Percentiles rank a stretch among this genome's conserved stretches.
phyloP scores from a whole-genome alignment of 2,797 vertebrate genomes.

The Enoplosus armatus region DNA sequence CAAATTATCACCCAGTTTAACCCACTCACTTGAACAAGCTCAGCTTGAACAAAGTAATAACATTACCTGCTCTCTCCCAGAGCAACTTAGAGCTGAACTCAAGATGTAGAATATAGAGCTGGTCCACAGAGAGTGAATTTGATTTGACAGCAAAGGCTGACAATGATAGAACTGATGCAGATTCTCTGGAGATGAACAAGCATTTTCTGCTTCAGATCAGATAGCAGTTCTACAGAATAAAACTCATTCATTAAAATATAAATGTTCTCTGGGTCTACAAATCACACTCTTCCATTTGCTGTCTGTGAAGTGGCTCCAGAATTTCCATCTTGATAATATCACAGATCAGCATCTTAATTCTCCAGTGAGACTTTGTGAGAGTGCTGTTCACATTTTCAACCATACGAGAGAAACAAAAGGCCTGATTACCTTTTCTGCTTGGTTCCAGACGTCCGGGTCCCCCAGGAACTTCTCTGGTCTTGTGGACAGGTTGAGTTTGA shows the following conservation, averaged over 20 bases:
- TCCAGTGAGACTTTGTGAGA: conserved; percentile 18
- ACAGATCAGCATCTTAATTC: conserved; percentile 40
- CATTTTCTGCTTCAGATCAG: conserved; percentile 38
- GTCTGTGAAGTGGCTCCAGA: conserved; percentile 32
- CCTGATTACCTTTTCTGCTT: conserved; percentile 93
- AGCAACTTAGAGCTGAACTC: conserved; percentile 28
- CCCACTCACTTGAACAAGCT: conserved; percentile 1
- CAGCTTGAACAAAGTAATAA: neutral
- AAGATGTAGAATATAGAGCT: conserved; percentile 27
- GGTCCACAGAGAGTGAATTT: conserved; percentile 33
- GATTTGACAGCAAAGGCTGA: conserved; percentile 53
- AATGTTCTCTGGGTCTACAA: conserved; percentile 48
- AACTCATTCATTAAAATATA: conserved; percentile 57
- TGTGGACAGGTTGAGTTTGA: conserved; percentile 98
- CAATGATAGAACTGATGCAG: conserved; percentile 30
- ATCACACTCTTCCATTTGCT: conserved; percentile 39
- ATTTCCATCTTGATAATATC: conserved; percentile 52
- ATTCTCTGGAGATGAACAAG: conserved; percentile 36
- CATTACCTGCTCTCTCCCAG: conserved; percentile 19
- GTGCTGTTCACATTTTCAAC: conserved; percentile 31
- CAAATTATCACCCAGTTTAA: conserved; percentile 29
- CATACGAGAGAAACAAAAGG: conserved; percentile 16
- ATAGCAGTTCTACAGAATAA: conserved; percentile 32
- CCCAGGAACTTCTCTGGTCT: conserved; percentile 97
- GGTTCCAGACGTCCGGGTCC: conserved; percentile 92